Evolutionary conservation across 2,888 invertebrate genomes (phyloP).

Genomic region (Xiphydria camelus): DNA sequence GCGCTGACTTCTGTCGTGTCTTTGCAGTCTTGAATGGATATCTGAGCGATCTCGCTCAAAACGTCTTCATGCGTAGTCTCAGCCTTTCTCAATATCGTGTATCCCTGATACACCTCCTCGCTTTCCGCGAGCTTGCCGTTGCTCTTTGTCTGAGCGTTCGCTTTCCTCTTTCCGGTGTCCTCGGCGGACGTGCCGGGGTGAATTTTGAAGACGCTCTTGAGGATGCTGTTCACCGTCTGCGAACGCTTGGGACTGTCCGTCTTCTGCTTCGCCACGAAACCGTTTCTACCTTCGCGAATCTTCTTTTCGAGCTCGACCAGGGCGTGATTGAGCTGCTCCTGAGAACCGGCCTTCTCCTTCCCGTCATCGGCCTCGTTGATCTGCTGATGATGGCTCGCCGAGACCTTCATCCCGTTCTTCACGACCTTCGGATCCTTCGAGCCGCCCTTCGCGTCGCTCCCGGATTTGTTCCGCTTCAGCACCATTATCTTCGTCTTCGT

Average conservation of each 20-base stretch:
- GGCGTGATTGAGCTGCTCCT: neutral
- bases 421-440: constrained; percentile 9
- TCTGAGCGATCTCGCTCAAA: constrained; percentile 39
- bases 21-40: constrained; percentile 50
- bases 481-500: constrained; percentile 24
- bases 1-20: constrained; percentile 38
- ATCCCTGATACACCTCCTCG: constrained; percentile 33
- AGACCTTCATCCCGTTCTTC: constrained; percentile 16
- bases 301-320: neutral
- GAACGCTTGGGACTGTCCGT: constrained; percentile 38
- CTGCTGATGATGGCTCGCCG: constrained; percentile 11
- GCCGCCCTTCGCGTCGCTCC: constrained; percentile 7
- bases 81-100: constrained; percentile 46
- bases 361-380: constrained; percentile 8
- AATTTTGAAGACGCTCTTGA: constrained; percentile 44
- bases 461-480: constrained; percentile 26
- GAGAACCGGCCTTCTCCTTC: neutral
- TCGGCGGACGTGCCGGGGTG: constrained; percentile 28
- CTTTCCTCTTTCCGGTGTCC: constrained; percentile 25
- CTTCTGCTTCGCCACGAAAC: constrained; percentile 29
- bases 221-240: constrained; percentile 44
- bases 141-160: constrained; percentile 25
- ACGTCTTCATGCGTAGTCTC: constrained; percentile 38
- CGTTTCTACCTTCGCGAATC: constrained; percentile 20
- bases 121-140: constrained; percentile 22